These are phyloP conservation scores for Hylaea fasciaria DNA, from an alignment of 2,888 invertebrate genomes.

Conservation along the genomic window DNA sequence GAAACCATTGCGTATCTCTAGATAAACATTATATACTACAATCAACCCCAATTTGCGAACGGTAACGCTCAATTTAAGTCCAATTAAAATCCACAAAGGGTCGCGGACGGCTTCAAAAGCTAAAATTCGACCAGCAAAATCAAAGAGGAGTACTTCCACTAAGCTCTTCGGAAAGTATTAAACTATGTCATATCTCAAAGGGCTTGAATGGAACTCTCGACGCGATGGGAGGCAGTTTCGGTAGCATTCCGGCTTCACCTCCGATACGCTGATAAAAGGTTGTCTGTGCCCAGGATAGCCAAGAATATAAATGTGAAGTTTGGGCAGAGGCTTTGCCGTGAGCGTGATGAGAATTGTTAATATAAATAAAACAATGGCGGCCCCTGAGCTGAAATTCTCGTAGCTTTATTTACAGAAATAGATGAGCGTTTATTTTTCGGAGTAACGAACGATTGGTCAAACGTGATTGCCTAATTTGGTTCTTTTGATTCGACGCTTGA, in stretches of 20 bases:
- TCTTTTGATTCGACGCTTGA: slow-evolving; percentile 15
- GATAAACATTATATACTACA: slow-evolving; percentile 16
- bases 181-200: slow-evolving; percentile 51
- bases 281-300: slow-evolving; percentile 54
- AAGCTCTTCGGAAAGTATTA: slow-evolving; percentile 44
- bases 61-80: slow-evolving; percentile 20
- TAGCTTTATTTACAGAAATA: slow-evolving; percentile 19
- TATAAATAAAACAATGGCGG: slow-evolving; percentile 29
- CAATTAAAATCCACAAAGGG: slow-evolving; percentile 22
- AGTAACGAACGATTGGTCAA: slow-evolving; percentile 18
- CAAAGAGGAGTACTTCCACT: slow-evolving; percentile 24
- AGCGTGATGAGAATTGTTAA: slow-evolving; percentile 36
- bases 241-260: slow-evolving; percentile 41
- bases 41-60: slow-evolving; percentile 17
- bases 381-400: slow-evolving; percentile 17
- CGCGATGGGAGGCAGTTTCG: slow-evolving; percentile 58
- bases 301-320: slow-evolving; percentile 63
- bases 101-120: slow-evolving; percentile 28
- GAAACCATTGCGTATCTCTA: background rate
- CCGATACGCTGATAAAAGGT: slow-evolving; percentile 61
- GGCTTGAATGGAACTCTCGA: slow-evolving; percentile 41
- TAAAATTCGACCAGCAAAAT: slow-evolving; percentile 37
- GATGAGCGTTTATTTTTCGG: slow-evolving; percentile 18
- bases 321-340: slow-evolving; percentile 38
- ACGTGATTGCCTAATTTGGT: slow-evolving; percentile 24